These are phyloP conservation scores for Trichonephila clavipes DNA, from an alignment of 1,140 invertebrate species.

Conservation along the genomic window DNA sequence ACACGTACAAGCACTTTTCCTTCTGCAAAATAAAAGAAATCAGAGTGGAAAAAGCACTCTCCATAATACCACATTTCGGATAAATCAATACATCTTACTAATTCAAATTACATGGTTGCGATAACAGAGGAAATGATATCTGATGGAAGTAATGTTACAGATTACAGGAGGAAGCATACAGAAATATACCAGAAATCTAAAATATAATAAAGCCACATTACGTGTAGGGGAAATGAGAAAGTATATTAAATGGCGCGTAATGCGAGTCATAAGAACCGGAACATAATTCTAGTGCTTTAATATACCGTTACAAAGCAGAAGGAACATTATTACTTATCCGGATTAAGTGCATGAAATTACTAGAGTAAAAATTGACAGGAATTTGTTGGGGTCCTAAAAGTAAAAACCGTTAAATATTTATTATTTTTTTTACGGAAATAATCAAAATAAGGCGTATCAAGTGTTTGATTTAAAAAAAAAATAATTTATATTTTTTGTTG, in stretches of 20 bases:
- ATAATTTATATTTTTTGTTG: no score
- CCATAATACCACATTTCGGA: not conserved
- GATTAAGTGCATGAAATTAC: not conserved
- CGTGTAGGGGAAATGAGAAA: not conserved
- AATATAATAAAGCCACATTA: not conserved
- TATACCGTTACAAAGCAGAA: not conserved
- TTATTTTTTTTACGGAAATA: no score
- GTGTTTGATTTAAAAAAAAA: no score
- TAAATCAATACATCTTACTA: not conserved
- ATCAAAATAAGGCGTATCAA: no score
- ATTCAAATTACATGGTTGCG: not conserved
- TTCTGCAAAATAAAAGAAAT: not conserved
- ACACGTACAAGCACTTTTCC: not conserved
- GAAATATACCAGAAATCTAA: not conserved
- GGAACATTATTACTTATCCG: not conserved
- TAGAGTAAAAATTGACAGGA: not conserved
- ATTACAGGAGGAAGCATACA: not conserved
- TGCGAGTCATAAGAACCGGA: not conserved
- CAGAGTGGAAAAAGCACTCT: not conserved
- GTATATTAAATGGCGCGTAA: not conserved
- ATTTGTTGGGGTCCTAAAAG: not conserved
- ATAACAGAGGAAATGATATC: not conserved
- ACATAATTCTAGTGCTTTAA: slow-evolving; percentile 17
- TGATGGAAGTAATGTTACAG: not conserved
- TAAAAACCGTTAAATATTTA: not conserved